These are phyloP conservation scores for Eurypyga helias DNA, from an alignment of 2,113 vertebrate species.

Conservation along the genomic window DNA sequence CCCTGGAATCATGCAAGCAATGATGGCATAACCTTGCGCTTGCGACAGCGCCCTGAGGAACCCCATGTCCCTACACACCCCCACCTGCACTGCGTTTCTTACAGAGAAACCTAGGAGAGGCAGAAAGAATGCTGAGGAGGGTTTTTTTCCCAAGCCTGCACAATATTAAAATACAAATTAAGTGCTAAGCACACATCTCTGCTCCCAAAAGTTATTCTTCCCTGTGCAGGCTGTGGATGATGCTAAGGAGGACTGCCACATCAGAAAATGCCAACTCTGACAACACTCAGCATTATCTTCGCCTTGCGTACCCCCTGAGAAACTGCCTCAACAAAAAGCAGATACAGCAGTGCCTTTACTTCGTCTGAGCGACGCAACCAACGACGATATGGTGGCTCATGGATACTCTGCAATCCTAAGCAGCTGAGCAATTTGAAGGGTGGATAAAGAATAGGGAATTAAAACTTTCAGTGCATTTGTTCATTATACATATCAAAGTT, in stretches of 20 bases:
- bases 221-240: neutral
- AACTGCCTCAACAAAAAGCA: neutral
- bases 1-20: neutral
- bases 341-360: neutral
- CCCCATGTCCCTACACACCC: fast-evolving
- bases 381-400: neutral
- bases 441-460: neutral
- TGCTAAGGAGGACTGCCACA: neutral
- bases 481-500: neutral
- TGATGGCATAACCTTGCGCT: neutral
- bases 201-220: neutral
- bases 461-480: neutral
- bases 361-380: neutral
- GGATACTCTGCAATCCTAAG: neutral
- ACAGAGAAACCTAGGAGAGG: neutral
- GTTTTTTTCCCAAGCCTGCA: neutral
- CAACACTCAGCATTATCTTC: neutral
- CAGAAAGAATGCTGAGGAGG: neutral
- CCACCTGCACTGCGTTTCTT: neutral
- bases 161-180: neutral
- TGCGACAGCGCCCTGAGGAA: neutral
- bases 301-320: neutral
- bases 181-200: neutral
- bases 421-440: neutral
- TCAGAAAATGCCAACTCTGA: neutral